Evolutionary conservation across 2,797 vertebrate species (phyloP).

Genomic region (Pachyuromys duprasi): DNA sequence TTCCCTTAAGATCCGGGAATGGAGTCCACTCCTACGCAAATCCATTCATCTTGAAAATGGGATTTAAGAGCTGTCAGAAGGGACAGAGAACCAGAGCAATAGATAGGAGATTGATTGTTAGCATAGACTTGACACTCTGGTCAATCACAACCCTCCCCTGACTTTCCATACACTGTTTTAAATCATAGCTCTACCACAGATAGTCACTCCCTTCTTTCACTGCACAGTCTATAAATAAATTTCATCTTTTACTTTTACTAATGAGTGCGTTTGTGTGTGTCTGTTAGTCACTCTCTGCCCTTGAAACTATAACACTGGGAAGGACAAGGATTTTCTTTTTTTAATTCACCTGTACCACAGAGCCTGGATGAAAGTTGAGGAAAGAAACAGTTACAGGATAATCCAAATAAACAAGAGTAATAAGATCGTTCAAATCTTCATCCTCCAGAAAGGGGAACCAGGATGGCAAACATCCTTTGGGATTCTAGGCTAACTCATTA

Average conservation of each 20-base stretch:
- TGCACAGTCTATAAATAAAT: background rate
- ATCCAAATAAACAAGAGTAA: background rate
- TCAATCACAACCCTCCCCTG: background rate
- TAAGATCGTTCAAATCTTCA: background rate
- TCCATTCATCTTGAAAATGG: background rate
- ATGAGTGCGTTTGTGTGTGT: background rate
- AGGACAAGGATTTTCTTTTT: background rate
- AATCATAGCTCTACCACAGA: background rate
- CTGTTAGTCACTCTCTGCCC: background rate
- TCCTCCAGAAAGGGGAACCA: background rate
- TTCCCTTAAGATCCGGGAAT: background rate
- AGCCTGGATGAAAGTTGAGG: background rate
- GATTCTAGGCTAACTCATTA: background rate
- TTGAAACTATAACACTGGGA: background rate
- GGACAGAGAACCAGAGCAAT: background rate
- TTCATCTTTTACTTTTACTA: background rate
- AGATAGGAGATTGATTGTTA: background rate
- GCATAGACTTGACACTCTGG: background rate
- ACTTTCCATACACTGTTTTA: background rate
- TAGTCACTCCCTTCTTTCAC: background rate
- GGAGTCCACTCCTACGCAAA: background rate
- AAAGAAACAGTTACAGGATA: background rate
- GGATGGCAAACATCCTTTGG: background rate
- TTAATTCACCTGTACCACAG: background rate
- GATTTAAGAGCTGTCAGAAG: background rate